phyloP scores from a whole-genome alignment of 2,888 invertebrate genomes.

The Rhaphigaster nebulosa region DNA sequence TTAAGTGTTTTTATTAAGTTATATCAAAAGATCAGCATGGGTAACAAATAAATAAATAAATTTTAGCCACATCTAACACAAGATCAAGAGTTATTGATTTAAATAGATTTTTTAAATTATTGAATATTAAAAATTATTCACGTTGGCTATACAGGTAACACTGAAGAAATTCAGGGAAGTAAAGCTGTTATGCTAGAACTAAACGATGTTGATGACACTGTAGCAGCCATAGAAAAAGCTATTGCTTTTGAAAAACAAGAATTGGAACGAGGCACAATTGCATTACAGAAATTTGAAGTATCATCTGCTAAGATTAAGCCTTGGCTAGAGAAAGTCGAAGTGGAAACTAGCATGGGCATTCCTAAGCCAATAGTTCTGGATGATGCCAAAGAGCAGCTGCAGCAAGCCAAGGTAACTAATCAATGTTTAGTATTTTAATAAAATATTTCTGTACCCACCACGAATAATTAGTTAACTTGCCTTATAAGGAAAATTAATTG shows the following conservation, averaged over 20 bases:
- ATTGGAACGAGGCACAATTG: slow-evolving; percentile 82
- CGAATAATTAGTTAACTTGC: background rate
- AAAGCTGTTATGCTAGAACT: slow-evolving; percentile 74
- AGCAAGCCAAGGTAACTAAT: slow-evolving; percentile 73
- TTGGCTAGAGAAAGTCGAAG: slow-evolving; percentile 90
- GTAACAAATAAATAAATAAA: background rate
- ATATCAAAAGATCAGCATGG: background rate
- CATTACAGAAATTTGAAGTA: slow-evolving; percentile 88
- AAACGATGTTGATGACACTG: slow-evolving; percentile 61
- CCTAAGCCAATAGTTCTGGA: slow-evolving; percentile 77
- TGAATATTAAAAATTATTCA: background rate
- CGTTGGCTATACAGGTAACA: background rate
- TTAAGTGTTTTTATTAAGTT: background rate
- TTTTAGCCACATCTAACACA: background rate
- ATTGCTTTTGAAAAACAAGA: slow-evolving; percentile 78
- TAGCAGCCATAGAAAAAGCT: slow-evolving; percentile 63
- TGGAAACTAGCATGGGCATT: slow-evolving; percentile 78
- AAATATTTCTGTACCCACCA: background rate
- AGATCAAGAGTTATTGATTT: background rate
- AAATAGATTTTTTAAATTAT: background rate
- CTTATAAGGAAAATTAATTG: background rate
- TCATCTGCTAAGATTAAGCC: slow-evolving; percentile 80
- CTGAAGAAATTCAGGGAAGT: slow-evolving; percentile 38
- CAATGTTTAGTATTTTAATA: background rate
- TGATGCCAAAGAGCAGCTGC: slow-evolving; percentile 85